Base-by-base conservation (phyloP, 2,113 vertebrate species). In the Antigone vipio region DNA sequence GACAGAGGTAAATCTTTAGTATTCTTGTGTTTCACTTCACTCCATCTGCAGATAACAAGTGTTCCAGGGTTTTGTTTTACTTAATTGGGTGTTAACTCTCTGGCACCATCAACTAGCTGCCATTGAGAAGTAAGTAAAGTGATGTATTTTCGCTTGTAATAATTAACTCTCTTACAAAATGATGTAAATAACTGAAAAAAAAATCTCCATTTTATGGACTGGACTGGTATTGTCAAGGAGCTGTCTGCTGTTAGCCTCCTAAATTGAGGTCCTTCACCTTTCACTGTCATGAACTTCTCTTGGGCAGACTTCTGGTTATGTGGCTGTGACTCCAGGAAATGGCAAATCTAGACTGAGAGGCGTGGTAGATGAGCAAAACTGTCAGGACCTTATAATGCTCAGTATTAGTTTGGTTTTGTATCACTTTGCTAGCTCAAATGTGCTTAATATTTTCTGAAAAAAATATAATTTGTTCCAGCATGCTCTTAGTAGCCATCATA, bases 1-100 rank as follows among this genome's bases (percentile, higher is more conserved):
- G 2, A 50, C 73, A 26, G 92, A 97, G 98, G 98, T 98, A 96
- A 89, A 38, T 56, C 8, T 60, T 60, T 19, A 3, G 38, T 68
- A 4, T 50, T 59, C 15, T 68, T 13, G 18, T 15, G 21, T 49
- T 85, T 81, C 1, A 0, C 62, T 60, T 45, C 5, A 0, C 10
- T 11, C 30, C 0, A 0, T 64, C 21, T 49, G 62, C 29, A 21
- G 45, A 16, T 87, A 35, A 11, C 10, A 4, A 27, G 35, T 27
- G 42, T 73, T 50, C 5, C 45, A 18, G 21, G 35, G 13, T 56
- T 6, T 4, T 52, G 26, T 49, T 90, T 79, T 49, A 15, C 52
- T 72, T 40, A 8, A 5, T 2, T 32, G 49, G 15, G 27, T 52
- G 19, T 76, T 49, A 18, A 42, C 15, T 56, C 34, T 38, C 59